These are phyloP conservation scores for Ptilodon capucinus DNA, from an alignment of 2,888 invertebrate genomes.

Conservation along the genomic window DNA sequence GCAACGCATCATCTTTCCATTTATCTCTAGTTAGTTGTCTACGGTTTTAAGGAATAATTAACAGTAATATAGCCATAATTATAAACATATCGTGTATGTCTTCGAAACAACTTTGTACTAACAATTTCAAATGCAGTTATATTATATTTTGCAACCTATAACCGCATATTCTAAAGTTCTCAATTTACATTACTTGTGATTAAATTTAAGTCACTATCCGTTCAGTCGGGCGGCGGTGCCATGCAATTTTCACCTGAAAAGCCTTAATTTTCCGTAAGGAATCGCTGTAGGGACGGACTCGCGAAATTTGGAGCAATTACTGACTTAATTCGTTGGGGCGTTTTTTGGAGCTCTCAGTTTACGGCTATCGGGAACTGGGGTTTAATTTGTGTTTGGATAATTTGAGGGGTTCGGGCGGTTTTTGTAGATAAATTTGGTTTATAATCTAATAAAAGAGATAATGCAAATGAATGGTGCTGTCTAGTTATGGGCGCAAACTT, in stretches of 20 bases:
- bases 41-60: no score
- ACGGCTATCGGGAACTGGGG: conserved; percentile 10
- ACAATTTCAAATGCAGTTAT: no score
- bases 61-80: no score
- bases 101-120: no score
- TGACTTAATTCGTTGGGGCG: conserved; percentile 22
- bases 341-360: conserved; percentile 19
- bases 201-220: conserved; percentile 53
- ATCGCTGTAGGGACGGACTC: conserved; percentile 33
- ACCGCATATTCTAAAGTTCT: conserved; percentile 9
- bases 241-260: conserved; percentile 62
- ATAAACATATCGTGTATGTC: no score
- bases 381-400: conserved; percentile 7
- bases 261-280: conserved; percentile 64
- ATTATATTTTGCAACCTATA: neutral
- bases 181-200: conserved; percentile 41
- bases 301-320: conserved; percentile 39
- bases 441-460: neutral
- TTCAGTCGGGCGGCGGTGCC: conserved; percentile 23
- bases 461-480: neutral
- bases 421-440: neutral
- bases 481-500: neutral
- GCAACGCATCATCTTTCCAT: no score
- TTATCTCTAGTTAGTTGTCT: no score
- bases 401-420: neutral